Evolutionary conservation across 2,113 vertebrate genomes (phyloP).

Genomic region (Stomatorhinus ivindoensis): DNA sequence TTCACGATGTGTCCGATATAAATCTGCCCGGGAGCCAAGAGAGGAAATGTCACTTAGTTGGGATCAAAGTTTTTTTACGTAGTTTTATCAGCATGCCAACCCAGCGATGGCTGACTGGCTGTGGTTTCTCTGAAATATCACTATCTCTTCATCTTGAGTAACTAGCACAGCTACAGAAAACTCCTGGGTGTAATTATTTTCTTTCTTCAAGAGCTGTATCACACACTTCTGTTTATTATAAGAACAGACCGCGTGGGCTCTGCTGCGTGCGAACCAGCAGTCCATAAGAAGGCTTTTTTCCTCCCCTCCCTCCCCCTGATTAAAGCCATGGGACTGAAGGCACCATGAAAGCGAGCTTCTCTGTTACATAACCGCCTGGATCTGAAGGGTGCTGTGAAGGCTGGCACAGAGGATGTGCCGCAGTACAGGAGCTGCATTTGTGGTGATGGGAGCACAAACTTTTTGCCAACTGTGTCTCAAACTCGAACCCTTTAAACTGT

Average conservation of each 20-base stretch:
- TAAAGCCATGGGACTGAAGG: slow-evolving; percentile 22
- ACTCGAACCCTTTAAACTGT: background rate
- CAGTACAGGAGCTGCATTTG: background rate
- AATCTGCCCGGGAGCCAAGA: slow-evolving; percentile 63
- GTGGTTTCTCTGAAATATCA: background rate
- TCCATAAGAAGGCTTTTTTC: background rate
- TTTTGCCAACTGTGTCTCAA: background rate
- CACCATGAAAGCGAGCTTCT: slow-evolving; percentile 32
- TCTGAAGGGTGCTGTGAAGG: background rate
- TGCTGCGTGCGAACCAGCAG: slow-evolving; percentile 24
- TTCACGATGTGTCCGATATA: slow-evolving; percentile 99
- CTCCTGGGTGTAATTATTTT: slow-evolving; percentile 26
- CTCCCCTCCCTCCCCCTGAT: slow-evolving; percentile 22
- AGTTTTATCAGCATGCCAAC: background rate
- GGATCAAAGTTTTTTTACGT: background rate
- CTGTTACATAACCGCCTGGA: background rate
- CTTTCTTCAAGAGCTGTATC: slow-evolving; percentile 19
- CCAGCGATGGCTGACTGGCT: background rate
- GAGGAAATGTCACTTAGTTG: background rate
- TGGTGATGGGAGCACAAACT: background rate
- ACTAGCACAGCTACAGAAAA: slow-evolving; percentile 10
- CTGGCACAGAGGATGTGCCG: background rate
- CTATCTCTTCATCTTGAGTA: background rate
- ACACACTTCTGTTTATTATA: slow-evolving; percentile 23
- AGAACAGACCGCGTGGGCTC: slow-evolving; percentile 32